These are phyloP conservation scores for Hormaphis cornu DNA, from an alignment of 1,140 invertebrate species.

Conservation along the genomic window DNA sequence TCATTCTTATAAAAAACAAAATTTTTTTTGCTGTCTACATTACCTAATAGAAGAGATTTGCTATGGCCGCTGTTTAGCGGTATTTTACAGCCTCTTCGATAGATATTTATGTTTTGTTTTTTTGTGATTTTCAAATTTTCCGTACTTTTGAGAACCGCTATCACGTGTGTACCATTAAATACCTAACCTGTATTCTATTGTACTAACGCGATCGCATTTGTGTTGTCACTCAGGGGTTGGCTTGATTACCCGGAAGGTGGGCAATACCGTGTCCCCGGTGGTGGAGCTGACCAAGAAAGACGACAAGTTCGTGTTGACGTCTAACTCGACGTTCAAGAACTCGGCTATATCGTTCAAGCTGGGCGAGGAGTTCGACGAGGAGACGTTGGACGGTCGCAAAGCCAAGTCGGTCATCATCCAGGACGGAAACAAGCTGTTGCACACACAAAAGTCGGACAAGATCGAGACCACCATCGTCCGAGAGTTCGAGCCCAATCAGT, in stretches of 20 bases:
- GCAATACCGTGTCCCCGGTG: conserved; percentile 59
- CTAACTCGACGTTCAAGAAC: conserved; percentile 75
- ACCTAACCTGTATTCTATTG: no score
- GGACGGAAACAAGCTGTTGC: conserved; percentile 59
- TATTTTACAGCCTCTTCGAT: no score
- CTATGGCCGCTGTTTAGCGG: no score
- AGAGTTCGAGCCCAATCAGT: conserved; percentile 37
- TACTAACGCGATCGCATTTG: neutral
- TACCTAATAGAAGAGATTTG: no score
- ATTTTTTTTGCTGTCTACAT: no score
- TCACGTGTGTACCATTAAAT: no score
- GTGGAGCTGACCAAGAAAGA: conserved; percentile 59
- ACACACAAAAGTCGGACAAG: conserved; percentile 52
- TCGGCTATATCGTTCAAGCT: conserved; percentile 67
- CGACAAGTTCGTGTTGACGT: conserved; percentile 61
- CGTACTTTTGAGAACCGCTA: no score
- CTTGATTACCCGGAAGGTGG: conserved; percentile 63
- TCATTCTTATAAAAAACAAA: no score
- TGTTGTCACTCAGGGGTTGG: conserved; percentile 56
- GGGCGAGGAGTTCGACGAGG: conserved; percentile 74
- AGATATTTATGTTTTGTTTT: no score
- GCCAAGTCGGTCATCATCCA: conserved; percentile 62
- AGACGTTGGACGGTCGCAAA: conserved; percentile 71
- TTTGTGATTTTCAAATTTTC: no score
- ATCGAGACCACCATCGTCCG: conserved; percentile 37